These are phyloP conservation scores for Lasius platythorax DNA, from an alignment of 2,888 invertebrate species.

Conservation along the genomic window DNA sequence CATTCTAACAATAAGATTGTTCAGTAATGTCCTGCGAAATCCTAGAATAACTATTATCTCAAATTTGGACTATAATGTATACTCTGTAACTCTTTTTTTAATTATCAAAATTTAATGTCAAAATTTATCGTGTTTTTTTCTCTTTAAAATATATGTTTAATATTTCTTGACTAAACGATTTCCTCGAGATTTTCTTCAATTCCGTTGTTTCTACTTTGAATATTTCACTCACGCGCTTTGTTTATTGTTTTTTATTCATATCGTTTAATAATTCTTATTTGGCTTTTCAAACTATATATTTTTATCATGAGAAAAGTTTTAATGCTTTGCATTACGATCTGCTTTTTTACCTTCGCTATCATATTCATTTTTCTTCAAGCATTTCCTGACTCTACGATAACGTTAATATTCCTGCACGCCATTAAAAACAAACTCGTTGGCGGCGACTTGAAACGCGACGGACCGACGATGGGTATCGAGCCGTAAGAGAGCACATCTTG, in stretches of 20 bases:
- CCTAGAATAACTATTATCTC: neutral
- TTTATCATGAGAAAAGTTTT: neutral
- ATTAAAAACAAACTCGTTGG: slow-evolving; percentile 30
- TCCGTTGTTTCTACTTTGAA: neutral
- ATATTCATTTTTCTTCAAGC: slow-evolving; percentile 17
- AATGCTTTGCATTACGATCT: neutral
- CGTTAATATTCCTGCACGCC: slow-evolving; percentile 5
- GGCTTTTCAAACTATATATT: neutral
- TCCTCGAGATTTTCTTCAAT: neutral
- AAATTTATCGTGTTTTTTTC: neutral
- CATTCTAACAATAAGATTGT: slow-evolving; percentile 15
- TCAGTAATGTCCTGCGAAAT: neutral
- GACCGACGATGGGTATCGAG: neutral
- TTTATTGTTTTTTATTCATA: neutral
- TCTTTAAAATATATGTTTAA: neutral
- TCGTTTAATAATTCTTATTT: slow-evolving; percentile 2
- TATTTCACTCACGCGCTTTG: slow-evolving; percentile 1
- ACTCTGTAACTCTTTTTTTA: neutral
- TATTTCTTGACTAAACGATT: neutral
- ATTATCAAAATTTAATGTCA: neutral
- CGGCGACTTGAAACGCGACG: neutral
- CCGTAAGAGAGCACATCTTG: slow-evolving; percentile 10
- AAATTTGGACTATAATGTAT: neutral
- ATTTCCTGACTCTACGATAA: slow-evolving; percentile 21
- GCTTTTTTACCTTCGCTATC: neutral